A percentile compares a stretch with the other conserved stretches of the same genome.
Evolutionary conservation across 1,140 invertebrate species (phyloP).

Genomic region (Helicoverpa zea): DNA sequence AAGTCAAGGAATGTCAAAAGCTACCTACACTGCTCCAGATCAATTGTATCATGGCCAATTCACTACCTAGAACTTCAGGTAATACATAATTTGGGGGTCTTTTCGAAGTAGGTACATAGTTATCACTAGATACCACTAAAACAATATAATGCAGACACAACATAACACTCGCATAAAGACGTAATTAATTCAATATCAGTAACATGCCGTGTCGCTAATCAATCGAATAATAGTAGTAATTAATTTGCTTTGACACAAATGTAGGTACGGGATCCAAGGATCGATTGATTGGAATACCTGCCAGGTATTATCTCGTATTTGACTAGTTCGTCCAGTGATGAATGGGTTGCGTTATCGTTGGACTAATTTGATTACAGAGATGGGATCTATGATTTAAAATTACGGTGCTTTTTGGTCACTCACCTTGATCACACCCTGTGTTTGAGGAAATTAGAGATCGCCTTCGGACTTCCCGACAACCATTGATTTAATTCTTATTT

Average conservation of each 20-base stretch:
- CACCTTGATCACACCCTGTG: too few species aligned
- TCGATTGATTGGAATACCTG: conserved; percentile 38
- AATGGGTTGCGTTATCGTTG: background rate
- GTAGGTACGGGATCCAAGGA: conserved; percentile 50
- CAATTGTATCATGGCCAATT: too few species aligned
- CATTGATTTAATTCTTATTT: too few species aligned
- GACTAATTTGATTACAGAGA: conserved; percentile 30
- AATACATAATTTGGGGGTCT: too few species aligned
- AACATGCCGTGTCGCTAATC: conserved; percentile 60
- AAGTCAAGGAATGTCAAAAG: too few species aligned
- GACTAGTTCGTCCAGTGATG: conserved; percentile 12
- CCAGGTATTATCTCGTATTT: conserved; percentile 43
- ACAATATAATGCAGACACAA: background rate
- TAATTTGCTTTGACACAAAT: conserved; percentile 68
- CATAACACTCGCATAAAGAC: conserved; percentile 45
- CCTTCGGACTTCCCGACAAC: too few species aligned
- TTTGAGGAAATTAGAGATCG: too few species aligned
- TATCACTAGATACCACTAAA: background rate
- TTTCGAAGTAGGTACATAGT: too few species aligned
- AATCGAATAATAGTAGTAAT: conserved; percentile 70
- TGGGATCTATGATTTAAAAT: background rate
- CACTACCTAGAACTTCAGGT: too few species aligned
- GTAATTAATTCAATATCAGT: conserved; percentile 62
- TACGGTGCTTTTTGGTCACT: background rate
- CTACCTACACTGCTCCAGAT: too few species aligned